Evolutionary conservation across 2,888 invertebrate genomes (phyloP), one percentile per base, ranked within the genome.

Genomic region (Hypselothyrea guttata): DNA sequence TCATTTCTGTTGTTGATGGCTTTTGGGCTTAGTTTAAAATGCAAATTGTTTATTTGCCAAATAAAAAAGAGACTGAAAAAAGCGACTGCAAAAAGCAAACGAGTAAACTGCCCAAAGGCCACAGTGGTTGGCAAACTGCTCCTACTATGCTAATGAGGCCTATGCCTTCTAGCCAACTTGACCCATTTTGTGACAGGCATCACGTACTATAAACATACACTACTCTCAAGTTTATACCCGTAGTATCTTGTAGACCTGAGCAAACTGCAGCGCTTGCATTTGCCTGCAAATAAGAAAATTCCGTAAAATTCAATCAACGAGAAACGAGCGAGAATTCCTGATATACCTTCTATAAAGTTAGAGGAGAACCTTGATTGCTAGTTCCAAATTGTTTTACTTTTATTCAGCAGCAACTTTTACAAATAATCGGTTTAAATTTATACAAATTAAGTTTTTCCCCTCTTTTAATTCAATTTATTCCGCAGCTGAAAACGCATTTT

Each of bases 31-130:
- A 74, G 83, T 66, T 83, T 51, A 64, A 64, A 76, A 83, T 83
- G 83, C 76, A 78, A 78, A 78, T 78, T 78, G 76, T 83, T 76
- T 83, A 69, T 75, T 81, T 74, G 69, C 76, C 62, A 38, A 54
- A 37, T 51, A 67, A 57, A 46, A 51, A 53, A 52, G 38, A 30
- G 31, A 8, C 33, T 46, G 57, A 41, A 48, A 40, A 40, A 35
- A n/a, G n/a, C n/a, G n/a, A n/a, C n/a, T n/a, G n/a, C n/a, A 33
- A 18, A 22, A 38, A 22, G 18, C 7, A 33, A 45, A 30, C 13
- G n/a, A n/a, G 18, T 13, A 22, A 40, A 38, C 35, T 30, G n/a
- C 30, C 51, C 42, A 46, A 57, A 33, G 42, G 13, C 34, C 54
- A 58, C 68, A 47, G 56, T 61, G 44, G 53, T 61, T 42, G 9